phyloP scores from a whole-genome alignment of 37 sponge, comb jelly and placozoan genomes.

The Aphrocallistes beatrix region DNA sequence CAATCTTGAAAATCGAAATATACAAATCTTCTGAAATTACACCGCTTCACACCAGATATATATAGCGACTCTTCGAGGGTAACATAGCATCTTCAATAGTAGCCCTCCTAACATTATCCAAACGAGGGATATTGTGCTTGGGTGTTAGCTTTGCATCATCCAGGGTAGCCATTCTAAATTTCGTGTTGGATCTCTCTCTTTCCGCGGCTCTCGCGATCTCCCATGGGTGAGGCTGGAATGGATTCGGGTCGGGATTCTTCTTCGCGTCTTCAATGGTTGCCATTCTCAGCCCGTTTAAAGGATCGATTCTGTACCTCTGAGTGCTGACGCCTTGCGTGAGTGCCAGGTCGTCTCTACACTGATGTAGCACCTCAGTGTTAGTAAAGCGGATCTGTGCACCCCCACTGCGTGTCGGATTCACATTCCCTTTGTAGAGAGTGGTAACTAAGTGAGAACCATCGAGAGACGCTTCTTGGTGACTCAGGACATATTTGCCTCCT shows the following conservation, averaged over 20 bases:
- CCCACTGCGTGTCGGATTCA: constrained; percentile 9
- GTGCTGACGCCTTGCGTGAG: neutral
- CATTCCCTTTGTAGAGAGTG: constrained; percentile 9
- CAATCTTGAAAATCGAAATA: no score
- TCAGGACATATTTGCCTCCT: neutral
- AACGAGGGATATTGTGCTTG: no score
- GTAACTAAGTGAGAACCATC: neutral
- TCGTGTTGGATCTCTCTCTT: no score
- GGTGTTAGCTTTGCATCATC: no score
- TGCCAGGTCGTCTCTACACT: neutral
- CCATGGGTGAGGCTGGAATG: no score
- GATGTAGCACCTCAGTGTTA: neutral
- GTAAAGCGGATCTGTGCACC: constrained; percentile 3
- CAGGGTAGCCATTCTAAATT: no score
- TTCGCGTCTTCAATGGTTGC: neutral
- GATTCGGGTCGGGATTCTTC: neutral
- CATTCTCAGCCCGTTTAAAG: neutral
- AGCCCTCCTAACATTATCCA: no score
- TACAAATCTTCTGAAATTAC: no score
- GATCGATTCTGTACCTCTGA: neutral
- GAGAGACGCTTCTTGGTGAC: neutral
- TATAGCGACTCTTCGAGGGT: no score
- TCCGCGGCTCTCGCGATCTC: no score
- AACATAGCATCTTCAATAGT: no score
- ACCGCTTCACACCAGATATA: no score